Evolutionary conservation across 1,140 invertebrate genomes (phyloP), one percentile per base, ranked within the genome.

Genomic region (Bombus breviceps): DNA sequence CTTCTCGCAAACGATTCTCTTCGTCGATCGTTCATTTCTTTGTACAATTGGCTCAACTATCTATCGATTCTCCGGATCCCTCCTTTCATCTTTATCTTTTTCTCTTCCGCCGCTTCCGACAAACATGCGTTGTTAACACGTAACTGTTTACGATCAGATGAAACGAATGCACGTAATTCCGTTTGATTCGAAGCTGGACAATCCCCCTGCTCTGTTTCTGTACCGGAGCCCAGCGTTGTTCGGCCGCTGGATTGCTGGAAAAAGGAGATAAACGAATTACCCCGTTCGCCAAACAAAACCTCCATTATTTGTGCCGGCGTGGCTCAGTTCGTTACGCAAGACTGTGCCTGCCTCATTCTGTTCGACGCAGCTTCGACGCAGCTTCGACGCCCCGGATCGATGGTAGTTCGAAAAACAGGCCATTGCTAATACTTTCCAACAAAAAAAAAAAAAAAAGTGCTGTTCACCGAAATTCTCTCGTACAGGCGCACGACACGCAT

Each of bases 221-320:
- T 28, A 34, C 75, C 75, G 47, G 82, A 32, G 85, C 71, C 83
- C 75, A 22, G 66, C 62, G 81, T 84, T 69, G 79, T 88, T 13
- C 88, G 75, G 75, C 71, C 62, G 72, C 57, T 62, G 89, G 86
- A 88, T 88, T 81, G 89, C 86, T 90, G 89, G 81, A 90, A 90
- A 90, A 90, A 90, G 86, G 81, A 90, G 89, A 90, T 90, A 90
- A 90, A 90, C 89, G 89, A 90, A 90, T 90, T 90, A 90, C 77
- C 81, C 83, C 81, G 81, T 69, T 90, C 83, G 86, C 82, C 86
- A 90, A 90, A 90, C 86, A 90, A 90, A 90, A 90, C 86, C 89
- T 76, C 89, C 77, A 90, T 90, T 90, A 90, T 90, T 90, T 90
- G 89, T 88, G 83, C 73, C 89, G 89, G 83, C 86, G 86, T 86